These are phyloP conservation scores for Catharus ustulatus DNA, from an alignment of 2,797 vertebrate species.

Conservation along the genomic window DNA sequence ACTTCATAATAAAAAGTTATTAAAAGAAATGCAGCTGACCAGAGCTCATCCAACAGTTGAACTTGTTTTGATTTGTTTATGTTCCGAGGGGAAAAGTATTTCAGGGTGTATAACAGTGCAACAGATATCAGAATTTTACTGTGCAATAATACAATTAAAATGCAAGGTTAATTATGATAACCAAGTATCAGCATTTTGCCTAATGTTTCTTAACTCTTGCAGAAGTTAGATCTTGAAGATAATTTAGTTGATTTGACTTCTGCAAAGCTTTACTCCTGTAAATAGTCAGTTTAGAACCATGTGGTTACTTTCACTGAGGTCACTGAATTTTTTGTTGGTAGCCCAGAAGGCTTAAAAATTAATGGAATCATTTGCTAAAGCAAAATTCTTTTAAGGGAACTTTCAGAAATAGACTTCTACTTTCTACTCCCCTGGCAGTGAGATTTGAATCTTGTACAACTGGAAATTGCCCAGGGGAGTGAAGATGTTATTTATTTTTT, in stretches of 20 bases:
- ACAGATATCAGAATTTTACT: conserved; percentile 28
- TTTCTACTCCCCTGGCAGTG: not conserved
- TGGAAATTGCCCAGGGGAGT: not conserved
- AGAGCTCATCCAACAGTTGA: not conserved
- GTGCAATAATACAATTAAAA: conserved; percentile 10
- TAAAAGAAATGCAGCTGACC: not conserved
- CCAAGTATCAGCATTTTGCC: conserved; percentile 15
- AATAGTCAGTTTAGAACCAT: not conserved
- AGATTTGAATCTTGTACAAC: not conserved
- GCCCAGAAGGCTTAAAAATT: conserved; percentile 23
- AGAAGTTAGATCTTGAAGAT: conserved; percentile 36
- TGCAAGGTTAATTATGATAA: conserved; percentile 46
- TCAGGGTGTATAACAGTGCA: not conserved
- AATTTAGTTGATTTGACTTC: not conserved
- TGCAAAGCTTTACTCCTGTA: not conserved
- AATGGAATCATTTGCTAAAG: not conserved
- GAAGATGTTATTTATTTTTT: not conserved
- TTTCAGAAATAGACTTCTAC: conserved; percentile 23
- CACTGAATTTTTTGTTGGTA: conserved; percentile 6
- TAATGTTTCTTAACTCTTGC: not conserved
- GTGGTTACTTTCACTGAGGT: not conserved
- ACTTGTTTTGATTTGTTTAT: not conserved
- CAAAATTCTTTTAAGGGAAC: not conserved
- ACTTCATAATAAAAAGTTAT: conserved; percentile 35
- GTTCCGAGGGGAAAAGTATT: not conserved